phyloP scores from a whole-genome alignment of 2,797 vertebrate genomes.

The Picus viridis region DNA sequence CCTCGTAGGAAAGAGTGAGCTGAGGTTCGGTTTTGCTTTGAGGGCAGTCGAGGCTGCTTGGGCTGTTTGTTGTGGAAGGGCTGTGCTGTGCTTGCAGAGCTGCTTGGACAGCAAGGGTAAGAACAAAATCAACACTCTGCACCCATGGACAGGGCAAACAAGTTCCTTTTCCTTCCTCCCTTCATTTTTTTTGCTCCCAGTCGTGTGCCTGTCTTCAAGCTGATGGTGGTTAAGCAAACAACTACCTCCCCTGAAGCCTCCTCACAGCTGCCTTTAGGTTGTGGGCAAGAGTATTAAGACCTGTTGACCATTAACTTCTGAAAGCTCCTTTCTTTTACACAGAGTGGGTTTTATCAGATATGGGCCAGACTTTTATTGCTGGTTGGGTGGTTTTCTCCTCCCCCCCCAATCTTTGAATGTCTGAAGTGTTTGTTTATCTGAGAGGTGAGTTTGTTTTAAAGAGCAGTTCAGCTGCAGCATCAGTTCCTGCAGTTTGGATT shows the following conservation, averaged over 20 bases:
- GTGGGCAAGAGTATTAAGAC: neutral
- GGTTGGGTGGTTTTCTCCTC: neutral
- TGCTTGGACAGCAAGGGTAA: neutral
- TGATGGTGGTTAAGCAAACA: neutral
- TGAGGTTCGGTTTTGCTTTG: too few species aligned
- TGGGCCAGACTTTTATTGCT: neutral
- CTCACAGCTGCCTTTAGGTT: neutral
- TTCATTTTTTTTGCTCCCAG: neutral
- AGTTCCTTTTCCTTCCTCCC: neutral
- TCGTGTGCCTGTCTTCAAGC: neutral
- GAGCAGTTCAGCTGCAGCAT: neutral
- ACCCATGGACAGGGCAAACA: neutral
- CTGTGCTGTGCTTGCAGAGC: slow-evolving; percentile 49
- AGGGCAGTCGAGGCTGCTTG: neutral
- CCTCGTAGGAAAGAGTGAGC: neutral
- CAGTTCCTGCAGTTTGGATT: neutral
- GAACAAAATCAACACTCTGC: slow-evolving; percentile 25
- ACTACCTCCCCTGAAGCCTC: neutral
- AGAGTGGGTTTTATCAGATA: neutral
- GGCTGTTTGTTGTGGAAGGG: slow-evolving; percentile 56
- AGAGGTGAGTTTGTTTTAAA: neutral
- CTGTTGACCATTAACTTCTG: neutral
- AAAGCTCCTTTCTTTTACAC: neutral
- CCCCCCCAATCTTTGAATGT: neutral
- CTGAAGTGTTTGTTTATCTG: neutral